Evolutionary conservation across 2,113 vertebrate genomes (phyloP).

Genomic region (Rhodinocichla rosea): DNA sequence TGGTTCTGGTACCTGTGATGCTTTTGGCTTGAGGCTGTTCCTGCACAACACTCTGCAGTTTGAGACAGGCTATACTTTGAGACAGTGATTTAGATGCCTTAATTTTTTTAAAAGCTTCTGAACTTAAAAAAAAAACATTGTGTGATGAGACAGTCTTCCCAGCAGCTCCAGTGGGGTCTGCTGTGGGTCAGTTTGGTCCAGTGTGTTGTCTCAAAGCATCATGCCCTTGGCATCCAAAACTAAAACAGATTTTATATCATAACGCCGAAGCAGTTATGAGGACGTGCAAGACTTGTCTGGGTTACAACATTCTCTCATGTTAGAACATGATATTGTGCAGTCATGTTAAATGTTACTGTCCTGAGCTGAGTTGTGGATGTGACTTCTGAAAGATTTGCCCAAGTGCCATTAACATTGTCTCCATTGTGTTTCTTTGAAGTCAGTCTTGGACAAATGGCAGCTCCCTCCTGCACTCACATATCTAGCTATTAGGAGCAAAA

Average conservation of each 20-base stretch:
- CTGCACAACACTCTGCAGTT: not conserved
- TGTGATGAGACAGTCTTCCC: not conserved
- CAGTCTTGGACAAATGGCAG: not conserved
- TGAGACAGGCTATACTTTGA: not conserved
- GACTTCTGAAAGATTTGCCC: not conserved
- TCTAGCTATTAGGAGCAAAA: not conserved
- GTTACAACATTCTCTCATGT: slow-evolving; percentile 9
- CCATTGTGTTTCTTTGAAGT: not conserved
- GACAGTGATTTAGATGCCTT: not conserved
- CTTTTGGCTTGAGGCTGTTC: not conserved
- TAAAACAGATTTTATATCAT: slow-evolving; percentile 7
- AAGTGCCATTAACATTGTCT: not conserved
- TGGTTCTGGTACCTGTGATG: not conserved
- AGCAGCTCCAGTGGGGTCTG: not conserved
- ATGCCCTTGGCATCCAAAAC: not conserved
- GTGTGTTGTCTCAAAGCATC: not conserved
- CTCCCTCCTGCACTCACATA: not conserved
- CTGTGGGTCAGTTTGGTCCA: not conserved
- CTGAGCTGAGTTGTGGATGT: not conserved
- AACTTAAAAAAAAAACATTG: not conserved
- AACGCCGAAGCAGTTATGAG: not conserved
- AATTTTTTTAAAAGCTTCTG: not conserved
- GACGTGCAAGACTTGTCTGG: not conserved
- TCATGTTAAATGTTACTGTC: not conserved
- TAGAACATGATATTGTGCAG: not conserved